Conservation (phyloP, 2,888 invertebrate genomes). For the Agrilus cyanescens region DNA sequence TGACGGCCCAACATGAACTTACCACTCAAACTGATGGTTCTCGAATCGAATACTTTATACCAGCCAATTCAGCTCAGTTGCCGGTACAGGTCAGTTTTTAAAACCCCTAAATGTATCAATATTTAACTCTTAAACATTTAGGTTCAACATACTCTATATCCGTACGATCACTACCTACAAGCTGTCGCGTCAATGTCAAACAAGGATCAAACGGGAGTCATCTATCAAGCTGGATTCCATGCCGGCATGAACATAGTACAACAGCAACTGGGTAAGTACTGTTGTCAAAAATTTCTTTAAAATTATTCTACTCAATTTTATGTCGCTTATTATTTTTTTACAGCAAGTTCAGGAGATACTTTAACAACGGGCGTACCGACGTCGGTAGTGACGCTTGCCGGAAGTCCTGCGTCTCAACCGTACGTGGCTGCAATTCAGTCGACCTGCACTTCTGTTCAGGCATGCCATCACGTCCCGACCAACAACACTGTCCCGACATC, state of each 20-base stretch:
- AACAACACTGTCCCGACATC: slow-evolving; percentile 18
- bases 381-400: slow-evolving; percentile 22
- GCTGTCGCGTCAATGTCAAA: slow-evolving; percentile 28
- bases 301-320: neutral
- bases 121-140: slow-evolving; percentile 8
- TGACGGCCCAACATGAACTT: slow-evolving; percentile 30
- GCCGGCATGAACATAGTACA: slow-evolving; percentile 34
- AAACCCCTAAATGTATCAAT: neutral
- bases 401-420: slow-evolving; percentile 18
- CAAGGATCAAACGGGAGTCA: slow-evolving; percentile 26
- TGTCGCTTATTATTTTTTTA: slow-evolving; percentile 8
- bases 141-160: slow-evolving; percentile 30
- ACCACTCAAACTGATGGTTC: slow-evolving; percentile 30
- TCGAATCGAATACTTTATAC: slow-evolving; percentile 38
- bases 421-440: slow-evolving; percentile 22
- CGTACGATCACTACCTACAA: slow-evolving; percentile 37
- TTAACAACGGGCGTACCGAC: slow-evolving; percentile 27
- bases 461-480: slow-evolving; percentile 22
- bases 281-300: neutral
- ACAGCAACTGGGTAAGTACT: slow-evolving; percentile 27
- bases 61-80: slow-evolving; percentile 28
- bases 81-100: slow-evolving; percentile 22
- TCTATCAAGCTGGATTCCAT: slow-evolving; percentile 35
- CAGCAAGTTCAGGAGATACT: slow-evolving; percentile 26
- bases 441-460: slow-evolving; percentile 19